Percentiles rank a stretch among this genome's conserved stretches.
Evolutionary conservation across 2,113 vertebrate species (phyloP).

Genomic region (Perccottus glenii): DNA sequence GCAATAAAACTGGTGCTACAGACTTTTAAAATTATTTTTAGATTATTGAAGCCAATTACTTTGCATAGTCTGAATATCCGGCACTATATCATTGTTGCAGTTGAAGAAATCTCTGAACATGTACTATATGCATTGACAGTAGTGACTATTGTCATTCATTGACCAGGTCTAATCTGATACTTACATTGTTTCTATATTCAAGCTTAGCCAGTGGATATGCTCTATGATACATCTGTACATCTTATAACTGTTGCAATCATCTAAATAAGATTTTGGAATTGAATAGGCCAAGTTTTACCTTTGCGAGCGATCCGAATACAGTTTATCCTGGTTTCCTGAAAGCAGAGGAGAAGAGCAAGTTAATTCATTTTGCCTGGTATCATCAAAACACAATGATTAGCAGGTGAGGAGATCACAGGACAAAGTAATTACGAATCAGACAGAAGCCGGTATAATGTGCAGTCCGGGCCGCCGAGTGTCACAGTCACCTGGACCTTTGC

Average conservation of each 20-base stretch:
- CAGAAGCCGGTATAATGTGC: conserved; percentile 2
- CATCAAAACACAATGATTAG: conserved; percentile 7
- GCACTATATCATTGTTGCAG: too few species aligned
- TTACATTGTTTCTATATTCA: too few species aligned
- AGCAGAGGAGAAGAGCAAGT: conserved; percentile 21
- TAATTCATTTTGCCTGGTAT: conserved; percentile 15
- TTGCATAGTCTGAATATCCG: too few species aligned
- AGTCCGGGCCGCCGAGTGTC: background rate
- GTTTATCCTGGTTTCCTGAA: conserved; percentile 91
- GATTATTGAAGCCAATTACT: too few species aligned
- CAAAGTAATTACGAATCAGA: conserved; percentile 19
- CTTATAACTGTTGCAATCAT: background rate
- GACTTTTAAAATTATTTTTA: too few species aligned
- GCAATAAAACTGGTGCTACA: too few species aligned
- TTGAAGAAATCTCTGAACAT: too few species aligned
- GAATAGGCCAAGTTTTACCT: conserved; percentile 80
- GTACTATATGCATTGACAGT: too few species aligned
- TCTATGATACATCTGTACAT: too few species aligned
- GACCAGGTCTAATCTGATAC: too few species aligned
- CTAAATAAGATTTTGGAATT: background rate
- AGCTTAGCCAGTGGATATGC: too few species aligned
- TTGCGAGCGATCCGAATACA: conserved; percentile 93
- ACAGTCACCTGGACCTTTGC: conserved; percentile 38
- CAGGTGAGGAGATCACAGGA: background rate
- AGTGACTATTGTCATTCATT: too few species aligned